phyloP scores from a whole-genome alignment of 1,140 invertebrate genomes.

The Drosophila pruinosa region DNA sequence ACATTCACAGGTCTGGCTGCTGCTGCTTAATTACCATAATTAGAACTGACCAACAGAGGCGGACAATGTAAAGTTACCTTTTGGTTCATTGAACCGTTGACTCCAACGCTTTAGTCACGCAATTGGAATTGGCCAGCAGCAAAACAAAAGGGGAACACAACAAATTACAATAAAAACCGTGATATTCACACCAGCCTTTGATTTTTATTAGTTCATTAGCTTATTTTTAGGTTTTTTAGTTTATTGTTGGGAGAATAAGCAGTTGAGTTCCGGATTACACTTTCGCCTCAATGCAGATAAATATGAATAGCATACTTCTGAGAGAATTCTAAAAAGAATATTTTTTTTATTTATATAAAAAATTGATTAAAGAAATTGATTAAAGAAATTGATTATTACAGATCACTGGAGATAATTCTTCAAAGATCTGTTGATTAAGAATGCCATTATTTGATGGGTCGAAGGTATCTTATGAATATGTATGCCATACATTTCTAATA shows the following conservation, averaged over 20 bases:
- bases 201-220: background rate
- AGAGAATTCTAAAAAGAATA: background rate
- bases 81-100: conserved; percentile 65
- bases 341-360: too few species aligned
- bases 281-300: background rate
- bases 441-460: too few species aligned
- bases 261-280: background rate
- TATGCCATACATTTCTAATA: background rate
- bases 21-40: conserved; percentile 69
- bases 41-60: conserved; percentile 38
- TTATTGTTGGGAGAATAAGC: background rate
- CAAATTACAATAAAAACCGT: conserved; percentile 18
- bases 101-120: conserved; percentile 41
- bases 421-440: too few species aligned
- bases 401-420: too few species aligned
- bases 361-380: too few species aligned
- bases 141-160: conserved; percentile 11
- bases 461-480: background rate
- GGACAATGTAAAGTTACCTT: background rate
- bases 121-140: conserved; percentile 67
- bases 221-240: too few species aligned
- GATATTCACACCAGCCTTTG: conserved; percentile 7
- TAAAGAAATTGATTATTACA: too few species aligned
- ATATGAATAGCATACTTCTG: background rate
- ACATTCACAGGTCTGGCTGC: conserved; percentile 10